These are phyloP conservation scores for Lapara coniferarum DNA, from an alignment of 2,888 invertebrate genomes.

Conservation along the genomic window DNA sequence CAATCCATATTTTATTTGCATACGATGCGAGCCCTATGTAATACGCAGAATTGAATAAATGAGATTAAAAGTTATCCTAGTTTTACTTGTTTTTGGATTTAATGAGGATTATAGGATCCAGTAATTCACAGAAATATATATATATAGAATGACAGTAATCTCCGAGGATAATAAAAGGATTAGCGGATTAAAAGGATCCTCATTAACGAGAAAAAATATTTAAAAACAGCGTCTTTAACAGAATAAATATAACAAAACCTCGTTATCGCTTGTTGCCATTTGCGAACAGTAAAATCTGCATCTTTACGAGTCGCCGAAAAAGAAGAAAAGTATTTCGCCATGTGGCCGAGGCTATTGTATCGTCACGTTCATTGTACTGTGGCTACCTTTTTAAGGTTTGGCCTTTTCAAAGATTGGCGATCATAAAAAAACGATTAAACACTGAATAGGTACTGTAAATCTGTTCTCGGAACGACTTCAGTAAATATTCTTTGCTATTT, in stretches of 20 bases:
- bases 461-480: conserved; percentile 57
- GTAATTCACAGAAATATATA: neutral
- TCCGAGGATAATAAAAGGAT: conserved; percentile 4
- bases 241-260: conserved; percentile 40
- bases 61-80: neutral
- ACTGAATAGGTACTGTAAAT: conserved; percentile 63
- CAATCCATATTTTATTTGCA: conserved; percentile 9
- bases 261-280: conserved; percentile 61
- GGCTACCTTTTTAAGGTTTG: conserved; percentile 67
- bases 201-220: conserved; percentile 7
- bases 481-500: conserved; percentile 34
- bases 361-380: conserved; percentile 66
- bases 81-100: neutral
- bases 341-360: conserved; percentile 75
- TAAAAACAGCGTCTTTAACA: conserved; percentile 11
- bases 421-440: conserved; percentile 72
- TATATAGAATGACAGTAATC: neutral
- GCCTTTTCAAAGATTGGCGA: conserved; percentile 65
- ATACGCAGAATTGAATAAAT: neutral
- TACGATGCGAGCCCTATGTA: neutral
- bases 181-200: neutral
- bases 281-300: conserved; percentile 70
- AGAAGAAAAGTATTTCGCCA: conserved; percentile 63
- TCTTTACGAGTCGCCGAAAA: conserved; percentile 65
- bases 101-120: neutral